Conservation (phyloP, 2,797 vertebrate genomes). For the Dipus sagitta region DNA sequence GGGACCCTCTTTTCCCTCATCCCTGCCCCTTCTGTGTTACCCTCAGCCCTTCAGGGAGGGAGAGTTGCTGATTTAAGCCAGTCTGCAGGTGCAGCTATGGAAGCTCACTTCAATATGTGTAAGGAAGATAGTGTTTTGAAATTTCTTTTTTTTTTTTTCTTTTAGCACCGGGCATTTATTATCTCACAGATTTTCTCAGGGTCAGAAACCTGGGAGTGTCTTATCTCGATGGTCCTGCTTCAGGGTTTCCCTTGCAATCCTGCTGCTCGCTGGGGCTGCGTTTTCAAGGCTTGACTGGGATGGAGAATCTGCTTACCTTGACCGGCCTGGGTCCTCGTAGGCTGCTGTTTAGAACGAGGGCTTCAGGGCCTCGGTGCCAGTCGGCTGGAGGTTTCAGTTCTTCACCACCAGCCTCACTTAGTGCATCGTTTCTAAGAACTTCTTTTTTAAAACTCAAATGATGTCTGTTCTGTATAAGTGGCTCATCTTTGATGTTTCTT, state of each 20-base stretch:
- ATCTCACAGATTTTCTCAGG: conserved; percentile 57
- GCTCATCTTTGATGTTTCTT: neutral
- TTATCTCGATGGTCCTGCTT: conserved; percentile 32
- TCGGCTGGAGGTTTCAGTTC: neutral
- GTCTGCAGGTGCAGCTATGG: neutral
- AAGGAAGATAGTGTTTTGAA: conserved; percentile 50
- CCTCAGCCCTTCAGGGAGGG: neutral
- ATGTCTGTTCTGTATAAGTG: neutral
- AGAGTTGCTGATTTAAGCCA: conserved; percentile 59
- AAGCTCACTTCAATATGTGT: conserved; percentile 5
- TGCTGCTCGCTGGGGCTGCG: neutral
- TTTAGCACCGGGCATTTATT: conserved; percentile 26
- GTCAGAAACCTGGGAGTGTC: conserved; percentile 24
- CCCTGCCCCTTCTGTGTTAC: neutral
- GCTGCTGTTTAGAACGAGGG: neutral
- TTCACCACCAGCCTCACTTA: neutral
- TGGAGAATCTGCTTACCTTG: neutral
- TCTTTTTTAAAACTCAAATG: neutral
- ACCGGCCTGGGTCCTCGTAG: neutral
- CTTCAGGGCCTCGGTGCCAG: neutral
- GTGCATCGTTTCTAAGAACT: conserved; percentile 17
- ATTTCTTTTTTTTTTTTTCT: neutral
- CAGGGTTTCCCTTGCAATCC: conserved; percentile 2
- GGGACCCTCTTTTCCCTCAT: too few relatives aligned
- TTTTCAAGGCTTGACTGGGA: neutral